Base-by-base conservation (phyloP, 2,888 invertebrate genomes). In the Polyommatus iphigenia region DNA sequence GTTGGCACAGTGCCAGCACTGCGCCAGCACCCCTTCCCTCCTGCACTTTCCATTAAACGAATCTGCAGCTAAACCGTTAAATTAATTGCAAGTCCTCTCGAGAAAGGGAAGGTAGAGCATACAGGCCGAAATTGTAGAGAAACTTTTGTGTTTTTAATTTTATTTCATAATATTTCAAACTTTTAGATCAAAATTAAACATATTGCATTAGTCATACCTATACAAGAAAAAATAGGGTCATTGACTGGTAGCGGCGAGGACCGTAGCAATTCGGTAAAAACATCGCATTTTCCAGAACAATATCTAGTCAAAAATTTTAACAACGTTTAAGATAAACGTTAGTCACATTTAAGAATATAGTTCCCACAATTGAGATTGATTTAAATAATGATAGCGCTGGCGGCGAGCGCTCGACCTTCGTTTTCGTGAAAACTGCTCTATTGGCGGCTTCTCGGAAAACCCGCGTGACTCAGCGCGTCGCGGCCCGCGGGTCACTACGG, bases 391-490 rank as follows among this genome's bases (percentile, higher is more conserved):
- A 78, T 73, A 76, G 67, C 79, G 71, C 73, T 76, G 78, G 77
- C 18, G 54, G 71, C 73, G 81, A 85, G 85, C 80, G 85, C 84
- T 81, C 89, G 90, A 90, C 90, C 91, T 92, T 91, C 89, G 85
- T 91, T 91, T 91, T 93, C 91, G 90, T 86, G 92, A 93, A 94
- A 93, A 94, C 86, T 87, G 86, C 85, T 87, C 86, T 85, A 86
- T 85, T 87, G 83, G 86, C 83, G 82, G 85, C 82, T 93, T 94
- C 94, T 92, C 87, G 94, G 94, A 93, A 94, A 93, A 93, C 92
- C 94, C 94, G 92, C 83, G 87, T 93, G 94, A 94, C 83, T 94
- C 93, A 93, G 18, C 88, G 89, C 90, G 90, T 87, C 89, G 89
- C 89, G 87, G 91, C 90, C 87, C 89, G 89, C 89, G 87, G 91